phyloP scores from a whole-genome alignment of 2,888 invertebrate genomes.

The Diadegma fenestrale region DNA sequence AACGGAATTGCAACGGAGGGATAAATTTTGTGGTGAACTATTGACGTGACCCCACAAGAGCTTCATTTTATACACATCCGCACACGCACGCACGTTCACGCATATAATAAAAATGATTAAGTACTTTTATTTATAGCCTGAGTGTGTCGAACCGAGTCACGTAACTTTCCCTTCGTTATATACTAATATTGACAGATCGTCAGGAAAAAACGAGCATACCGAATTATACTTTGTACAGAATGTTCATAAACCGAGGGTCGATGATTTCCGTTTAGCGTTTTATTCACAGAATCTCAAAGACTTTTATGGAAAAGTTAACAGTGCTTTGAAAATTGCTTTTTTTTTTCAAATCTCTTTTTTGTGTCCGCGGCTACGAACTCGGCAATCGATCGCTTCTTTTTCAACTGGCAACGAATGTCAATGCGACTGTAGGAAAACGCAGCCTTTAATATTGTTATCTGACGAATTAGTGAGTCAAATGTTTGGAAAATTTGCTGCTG shows the following conservation, averaged over 20 bases:
- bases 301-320: not conserved
- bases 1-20: constrained; percentile 69
- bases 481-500: no score
- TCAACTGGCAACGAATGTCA: not conserved
- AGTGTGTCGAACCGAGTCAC: constrained; percentile 19
- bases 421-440: not conserved
- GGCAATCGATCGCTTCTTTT: not conserved
- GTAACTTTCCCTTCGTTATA: constrained; percentile 46
- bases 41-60: constrained; percentile 39
- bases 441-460: not conserved
- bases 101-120: not conserved
- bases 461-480: not conserved
- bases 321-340: not conserved
- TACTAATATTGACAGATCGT: constrained; percentile 41
- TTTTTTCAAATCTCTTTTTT: not conserved
- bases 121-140: not conserved
- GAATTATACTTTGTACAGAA: not conserved
- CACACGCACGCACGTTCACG: not conserved
- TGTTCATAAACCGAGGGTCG: no score
- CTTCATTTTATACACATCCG: not conserved
- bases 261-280: not conserved
- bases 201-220: constrained; percentile 32
- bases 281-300: not conserved
- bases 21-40: constrained; percentile 70
- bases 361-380: not conserved